phyloP scores from a whole-genome alignment of 2,888 invertebrate species.

The Yponomeuta malinellus region DNA sequence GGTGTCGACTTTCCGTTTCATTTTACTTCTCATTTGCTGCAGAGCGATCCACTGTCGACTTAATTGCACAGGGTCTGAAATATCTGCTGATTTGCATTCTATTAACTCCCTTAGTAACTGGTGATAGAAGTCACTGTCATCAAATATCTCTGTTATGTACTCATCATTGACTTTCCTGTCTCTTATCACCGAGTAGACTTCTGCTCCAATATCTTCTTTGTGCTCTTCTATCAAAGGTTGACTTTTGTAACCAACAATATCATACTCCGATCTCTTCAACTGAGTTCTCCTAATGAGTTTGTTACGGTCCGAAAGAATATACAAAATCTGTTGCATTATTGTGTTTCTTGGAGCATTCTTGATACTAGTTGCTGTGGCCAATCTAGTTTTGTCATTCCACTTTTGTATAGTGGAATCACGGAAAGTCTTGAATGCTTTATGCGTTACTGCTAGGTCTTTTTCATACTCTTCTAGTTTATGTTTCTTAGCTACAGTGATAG shows the following conservation, averaged over 20 bases:
- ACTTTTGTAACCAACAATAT: slow-evolving; percentile 77
- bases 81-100: slow-evolving; percentile 89
- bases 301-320: slow-evolving; percentile 84
- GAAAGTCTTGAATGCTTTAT: slow-evolving; percentile 78
- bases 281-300: slow-evolving; percentile 88
- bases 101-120: slow-evolving; percentile 93
- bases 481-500: slow-evolving; percentile 48
- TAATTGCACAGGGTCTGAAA: slow-evolving; percentile 89
- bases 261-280: slow-evolving; percentile 83
- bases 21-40: slow-evolving; percentile 92
- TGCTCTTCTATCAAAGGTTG: slow-evolving; percentile 27
- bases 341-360: slow-evolving; percentile 78
- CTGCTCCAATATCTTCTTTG: slow-evolving; percentile 27
- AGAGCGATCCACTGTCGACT: slow-evolving; percentile 94
- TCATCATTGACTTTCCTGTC: slow-evolving; percentile 71
- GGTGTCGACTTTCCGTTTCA: slow-evolving; percentile 95
- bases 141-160: slow-evolving; percentile 90
- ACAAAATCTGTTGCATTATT: slow-evolving; percentile 88
- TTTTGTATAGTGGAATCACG: slow-evolving; percentile 90
- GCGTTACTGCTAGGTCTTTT: slow-evolving; percentile 69
- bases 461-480: slow-evolving; percentile 77
- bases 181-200: slow-evolving; percentile 34
- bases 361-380: slow-evolving; percentile 79
- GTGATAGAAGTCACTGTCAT: slow-evolving; percentile 98
- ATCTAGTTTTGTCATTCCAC: slow-evolving; percentile 95